These are phyloP conservation scores for Pyrrhosoma nymphula DNA, from an alignment of 2,888 invertebrate genomes.

Conservation along the genomic window DNA sequence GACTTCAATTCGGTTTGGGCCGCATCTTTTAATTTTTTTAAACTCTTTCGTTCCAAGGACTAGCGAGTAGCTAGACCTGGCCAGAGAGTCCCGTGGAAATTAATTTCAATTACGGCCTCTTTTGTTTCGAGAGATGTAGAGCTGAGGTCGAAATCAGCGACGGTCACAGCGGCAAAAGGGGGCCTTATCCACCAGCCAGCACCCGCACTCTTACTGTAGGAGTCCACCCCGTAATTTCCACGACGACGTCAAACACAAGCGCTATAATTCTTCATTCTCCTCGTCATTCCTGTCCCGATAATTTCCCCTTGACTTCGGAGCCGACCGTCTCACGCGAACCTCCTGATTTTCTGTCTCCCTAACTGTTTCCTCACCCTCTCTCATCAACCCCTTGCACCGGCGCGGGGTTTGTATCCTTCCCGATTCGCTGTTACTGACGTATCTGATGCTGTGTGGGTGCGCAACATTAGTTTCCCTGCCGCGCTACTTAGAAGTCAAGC, in stretches of 20 bases:
- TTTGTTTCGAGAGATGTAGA: background rate
- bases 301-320: background rate
- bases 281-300: background rate
- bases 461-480: background rate
- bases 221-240: background rate
- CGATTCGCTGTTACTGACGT: background rate
- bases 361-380: background rate
- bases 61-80: background rate
- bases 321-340: background rate
- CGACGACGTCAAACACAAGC: conserved; percentile 16
- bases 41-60: too few species aligned
- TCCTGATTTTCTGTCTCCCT: background rate
- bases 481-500: background rate
- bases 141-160: background rate
- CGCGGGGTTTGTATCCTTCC: too few species aligned
- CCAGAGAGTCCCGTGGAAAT: background rate
- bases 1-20: background rate
- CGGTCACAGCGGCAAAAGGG: background rate
- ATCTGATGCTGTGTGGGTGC: background rate
- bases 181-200: background rate
- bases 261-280: background rate
- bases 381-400: background rate
- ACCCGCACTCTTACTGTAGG: background rate
- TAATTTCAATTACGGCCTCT: background rate
- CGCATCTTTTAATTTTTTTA: too few species aligned